Base-by-base conservation (phyloP, 2,888 invertebrate genomes). In the Hydriomena furcata region DNA sequence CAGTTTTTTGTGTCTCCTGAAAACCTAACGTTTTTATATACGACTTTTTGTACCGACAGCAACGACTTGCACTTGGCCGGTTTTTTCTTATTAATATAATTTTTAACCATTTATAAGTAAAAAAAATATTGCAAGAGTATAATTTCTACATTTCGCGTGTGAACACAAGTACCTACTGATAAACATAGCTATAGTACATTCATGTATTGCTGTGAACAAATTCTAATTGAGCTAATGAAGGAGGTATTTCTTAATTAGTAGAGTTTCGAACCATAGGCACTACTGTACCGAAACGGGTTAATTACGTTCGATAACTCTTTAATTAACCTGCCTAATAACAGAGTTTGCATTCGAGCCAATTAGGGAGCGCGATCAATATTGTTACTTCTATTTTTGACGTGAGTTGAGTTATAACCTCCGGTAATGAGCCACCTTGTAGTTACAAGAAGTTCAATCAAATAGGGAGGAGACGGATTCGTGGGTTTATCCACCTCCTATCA, bases 291-390 rank as follows among this genome's bases (percentile, higher is more conserved):
- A 84, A 85, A 83, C 86, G 82, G 81, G 79, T 77, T 87, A 87
- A 88, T 87, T 87, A 84, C 82, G 61, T 68, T 70, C 86, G 84
- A 86, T 87, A 88, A 87, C 84, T 89, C 88, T 87, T 87, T 88
- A 88, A 89, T 89, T 88, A 88, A 86, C 84, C 84, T 84, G 82
- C 84, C 84, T 89, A 86, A 88, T 89, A 86, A 86, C 84, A 84
- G 78, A 79, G 86, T 81, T 85, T 85, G 84, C 87, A 85, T 85
- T 82, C 71, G 66, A 79, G 74, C 81, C 81, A 87, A 86, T 87
- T 87, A 87, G 76, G 70, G 67, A 68, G 65, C 68, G 64, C 66
- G 74, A 79, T 78, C 79, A 73, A 81, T 82, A 67, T 73, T 76
- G 73, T 68, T 63, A 65, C 60, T 63, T 60, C 61, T 60, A 61